Base-by-base conservation (phyloP, 2,797 vertebrate genomes). In the Ataeniobius toweri region DNA sequence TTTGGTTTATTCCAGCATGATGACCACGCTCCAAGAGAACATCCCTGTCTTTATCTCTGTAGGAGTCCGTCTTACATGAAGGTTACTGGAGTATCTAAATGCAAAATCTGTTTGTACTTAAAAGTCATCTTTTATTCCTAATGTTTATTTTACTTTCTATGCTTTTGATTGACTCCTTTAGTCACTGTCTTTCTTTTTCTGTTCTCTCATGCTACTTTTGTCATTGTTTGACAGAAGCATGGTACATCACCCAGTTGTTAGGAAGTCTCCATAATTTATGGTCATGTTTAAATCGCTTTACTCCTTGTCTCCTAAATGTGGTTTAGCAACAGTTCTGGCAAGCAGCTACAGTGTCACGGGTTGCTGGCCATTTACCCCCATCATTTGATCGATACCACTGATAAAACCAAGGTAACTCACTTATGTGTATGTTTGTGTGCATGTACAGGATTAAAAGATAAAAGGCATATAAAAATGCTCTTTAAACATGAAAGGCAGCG, bases 101-200 rank as follows among this genome's bases (percentile, higher is more conserved):
- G 83, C 76, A 85, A 92, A 92, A 90, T 92, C 78, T 84, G 78
- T 92, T 92, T 90, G 81, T 89, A 84, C 76, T 89, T 83, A 91
- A 93, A 93, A 91, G 91, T 91, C 91, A 91, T 69, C 87, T 89
- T 92, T 92, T 81, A 89, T 92, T 93, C 89, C 81, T 79, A 82
- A 84, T 85, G 56, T 88, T 75, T 58, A 50, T 81, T 69, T 74
- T 76, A 0, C 78, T 83, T 76, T 71, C 48, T 77, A 3, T 13
- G 63, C 73, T 83, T 83, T 76, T 80, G 51, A 78, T 74, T 71
- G 70, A 71, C 36, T 85, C 26, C 69, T 59, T 85, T 53, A 61
- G 50, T 69, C 55, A 1, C 28, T 67, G 8, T 44, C 12, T 2
- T 59, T 56, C 1, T 22, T 3, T 53, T 39, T 24, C 77, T 80